These are phyloP conservation scores for Melanocharis versteri DNA, from an alignment of 2,113 vertebrate genomes.

Conservation along the genomic window DNA sequence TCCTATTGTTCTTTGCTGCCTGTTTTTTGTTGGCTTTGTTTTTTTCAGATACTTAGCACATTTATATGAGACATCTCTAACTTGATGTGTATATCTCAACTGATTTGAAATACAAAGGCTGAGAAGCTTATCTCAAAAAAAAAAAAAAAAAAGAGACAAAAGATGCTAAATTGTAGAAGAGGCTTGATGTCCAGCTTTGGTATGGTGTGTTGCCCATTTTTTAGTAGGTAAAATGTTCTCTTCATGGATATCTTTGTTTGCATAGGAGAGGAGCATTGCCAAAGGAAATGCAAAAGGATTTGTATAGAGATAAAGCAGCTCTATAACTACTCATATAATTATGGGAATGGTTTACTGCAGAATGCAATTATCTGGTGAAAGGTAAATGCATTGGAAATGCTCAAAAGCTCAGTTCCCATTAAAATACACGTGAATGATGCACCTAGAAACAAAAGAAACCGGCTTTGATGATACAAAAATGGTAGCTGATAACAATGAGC, in stretches of 20 bases:
- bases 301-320: neutral
- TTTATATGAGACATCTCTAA: neutral
- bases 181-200: neutral
- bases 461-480: neutral
- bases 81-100: neutral
- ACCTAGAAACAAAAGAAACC: neutral
- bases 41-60: rapidly evolving
- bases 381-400: neutral
- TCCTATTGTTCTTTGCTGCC: neutral
- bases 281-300: neutral
- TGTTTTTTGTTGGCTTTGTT: neutral
- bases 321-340: neutral
- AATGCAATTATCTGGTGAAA: neutral
- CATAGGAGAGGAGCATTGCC: neutral
- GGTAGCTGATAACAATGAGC: neutral
- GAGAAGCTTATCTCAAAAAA: neutral
- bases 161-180: neutral
- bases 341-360: neutral
- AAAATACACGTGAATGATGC: neutral
- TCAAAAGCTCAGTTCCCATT: neutral
- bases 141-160: neutral
- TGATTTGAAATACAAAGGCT: neutral
- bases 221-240: neutral
- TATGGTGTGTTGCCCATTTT: neutral
- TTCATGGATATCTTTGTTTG: neutral